phyloP scores from a whole-genome alignment of 2,888 invertebrate genomes.

The Catotricha subobsoleta region DNA sequence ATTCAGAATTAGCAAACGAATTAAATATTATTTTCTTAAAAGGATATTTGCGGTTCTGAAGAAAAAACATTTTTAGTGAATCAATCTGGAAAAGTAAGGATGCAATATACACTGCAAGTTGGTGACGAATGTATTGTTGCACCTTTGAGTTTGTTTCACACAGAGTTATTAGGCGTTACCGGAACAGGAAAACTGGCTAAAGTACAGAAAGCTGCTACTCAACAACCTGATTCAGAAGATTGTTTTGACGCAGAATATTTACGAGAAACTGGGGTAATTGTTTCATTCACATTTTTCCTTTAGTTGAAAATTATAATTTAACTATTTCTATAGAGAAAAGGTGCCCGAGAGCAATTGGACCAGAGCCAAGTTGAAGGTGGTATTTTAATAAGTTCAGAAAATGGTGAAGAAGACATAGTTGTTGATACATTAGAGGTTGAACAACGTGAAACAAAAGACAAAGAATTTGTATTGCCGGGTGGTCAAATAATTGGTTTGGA shows the following conservation, averaged over 20 bases:
- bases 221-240: conserved; percentile 67
- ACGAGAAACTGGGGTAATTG: conserved; percentile 59
- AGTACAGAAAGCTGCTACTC: conserved; percentile 49
- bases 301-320: not conserved
- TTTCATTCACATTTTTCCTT: not conserved
- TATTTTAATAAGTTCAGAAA: conserved; percentile 26
- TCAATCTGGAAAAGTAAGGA: conserved; percentile 46
- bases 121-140: conserved; percentile 89
- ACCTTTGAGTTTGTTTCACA: conserved; percentile 72
- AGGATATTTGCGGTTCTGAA: conserved; percentile 73
- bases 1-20: too few species aligned
- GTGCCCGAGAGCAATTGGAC: conserved; percentile 32
- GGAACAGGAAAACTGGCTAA: conserved; percentile 49
- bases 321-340: conserved; percentile 30
- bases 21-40: conserved; percentile 9
- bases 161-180: conserved; percentile 71
- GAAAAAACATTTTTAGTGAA: conserved; percentile 62
- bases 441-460: conserved; percentile 30
- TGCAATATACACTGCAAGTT: conserved; percentile 55
- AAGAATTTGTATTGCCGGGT: conserved; percentile 51
- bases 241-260: conserved; percentile 86
- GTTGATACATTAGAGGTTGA: conserved; percentile 42
- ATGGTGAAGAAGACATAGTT: conserved; percentile 51
- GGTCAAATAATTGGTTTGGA: conserved; percentile 75
- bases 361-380: conserved; percentile 29